Evolutionary conservation across 2,113 vertebrate genomes (phyloP).

Genomic region (Redunca redunca): DNA sequence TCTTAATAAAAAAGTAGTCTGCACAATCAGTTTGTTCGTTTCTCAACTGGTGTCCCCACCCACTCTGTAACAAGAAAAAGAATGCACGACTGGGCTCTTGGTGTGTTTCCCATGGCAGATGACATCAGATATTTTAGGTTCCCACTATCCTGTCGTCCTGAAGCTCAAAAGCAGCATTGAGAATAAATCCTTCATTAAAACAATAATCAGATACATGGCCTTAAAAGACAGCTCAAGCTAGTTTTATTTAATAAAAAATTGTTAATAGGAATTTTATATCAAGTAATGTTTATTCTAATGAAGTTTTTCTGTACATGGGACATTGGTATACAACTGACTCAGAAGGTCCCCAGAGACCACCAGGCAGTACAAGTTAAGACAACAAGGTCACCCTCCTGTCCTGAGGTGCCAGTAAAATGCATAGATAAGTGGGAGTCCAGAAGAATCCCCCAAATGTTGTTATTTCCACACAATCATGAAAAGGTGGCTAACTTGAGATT

Average conservation of each 20-base stretch:
- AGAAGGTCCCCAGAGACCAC: conserved; percentile 28
- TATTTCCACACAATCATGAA: conserved; percentile 3
- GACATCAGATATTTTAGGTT: conserved; percentile 43
- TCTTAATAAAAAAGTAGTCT: conserved; percentile 49
- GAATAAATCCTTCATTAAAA: conserved; percentile 68
- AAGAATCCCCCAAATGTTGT: conserved; percentile 26
- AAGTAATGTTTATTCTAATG: conserved; percentile 44
- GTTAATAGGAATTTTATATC: conserved; percentile 49
- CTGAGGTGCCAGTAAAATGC: conserved; percentile 54
- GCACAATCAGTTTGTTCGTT: conserved; percentile 58
- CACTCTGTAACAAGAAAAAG: conserved; percentile 58
- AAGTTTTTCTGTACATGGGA: conserved; percentile 35
- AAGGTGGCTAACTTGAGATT: conserved; percentile 40
- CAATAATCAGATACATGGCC: conserved; percentile 41
- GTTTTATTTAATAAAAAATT: conserved; percentile 38
- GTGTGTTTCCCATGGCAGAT: conserved; percentile 9
- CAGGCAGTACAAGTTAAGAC: conserved; percentile 48
- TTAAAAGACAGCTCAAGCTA: conserved; percentile 48
- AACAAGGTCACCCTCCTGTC: conserved; percentile 42
- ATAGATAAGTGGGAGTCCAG: conserved; percentile 31
- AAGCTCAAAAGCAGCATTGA: conserved; percentile 65
- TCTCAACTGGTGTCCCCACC: conserved; percentile 52
- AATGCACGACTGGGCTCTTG: background rate
- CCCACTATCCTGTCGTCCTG: background rate
- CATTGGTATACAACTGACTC: background rate